Percentiles rank a stretch among this genome's conserved stretches.
These are phyloP conservation scores for Haemorhous mexicanus DNA, from an alignment of 2,113 vertebrate genomes.

Conservation along the genomic window DNA sequence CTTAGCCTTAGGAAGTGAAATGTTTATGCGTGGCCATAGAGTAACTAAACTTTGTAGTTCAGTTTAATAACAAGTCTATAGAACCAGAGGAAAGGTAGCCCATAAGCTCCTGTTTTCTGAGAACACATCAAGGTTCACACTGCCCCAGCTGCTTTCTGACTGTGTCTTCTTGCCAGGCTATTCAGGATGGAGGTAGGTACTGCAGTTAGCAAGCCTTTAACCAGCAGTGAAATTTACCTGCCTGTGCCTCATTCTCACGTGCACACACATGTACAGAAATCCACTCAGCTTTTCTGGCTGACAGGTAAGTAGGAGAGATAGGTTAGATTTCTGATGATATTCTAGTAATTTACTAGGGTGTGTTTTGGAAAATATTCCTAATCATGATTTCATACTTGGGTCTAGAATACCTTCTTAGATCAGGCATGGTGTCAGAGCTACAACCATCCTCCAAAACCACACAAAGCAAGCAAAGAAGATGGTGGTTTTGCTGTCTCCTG, in stretches of 20 bases:
- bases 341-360: not conserved
- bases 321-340: not conserved
- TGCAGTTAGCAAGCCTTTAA: not conserved
- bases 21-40: not conserved
- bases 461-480: not conserved
- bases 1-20: not conserved
- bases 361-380: slow-evolving; percentile 33
- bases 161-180: not conserved
- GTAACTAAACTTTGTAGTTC: not conserved
- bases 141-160: not conserved
- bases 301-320: not conserved
- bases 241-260: not conserved
- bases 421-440: not conserved
- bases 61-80: not conserved
- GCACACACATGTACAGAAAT: not conserved
- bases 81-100: not conserved
- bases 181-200: not conserved
- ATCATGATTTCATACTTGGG: slow-evolving; percentile 22
- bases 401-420: not conserved
- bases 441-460: not conserved
- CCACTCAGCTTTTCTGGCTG: not conserved
- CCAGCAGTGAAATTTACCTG: not conserved
- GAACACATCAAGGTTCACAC: not conserved
- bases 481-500: not conserved
- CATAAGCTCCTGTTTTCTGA: not conserved